These are phyloP conservation scores for Aquatica leii DNA, from an alignment of 2,888 invertebrate genomes.

Conservation along the genomic window DNA sequence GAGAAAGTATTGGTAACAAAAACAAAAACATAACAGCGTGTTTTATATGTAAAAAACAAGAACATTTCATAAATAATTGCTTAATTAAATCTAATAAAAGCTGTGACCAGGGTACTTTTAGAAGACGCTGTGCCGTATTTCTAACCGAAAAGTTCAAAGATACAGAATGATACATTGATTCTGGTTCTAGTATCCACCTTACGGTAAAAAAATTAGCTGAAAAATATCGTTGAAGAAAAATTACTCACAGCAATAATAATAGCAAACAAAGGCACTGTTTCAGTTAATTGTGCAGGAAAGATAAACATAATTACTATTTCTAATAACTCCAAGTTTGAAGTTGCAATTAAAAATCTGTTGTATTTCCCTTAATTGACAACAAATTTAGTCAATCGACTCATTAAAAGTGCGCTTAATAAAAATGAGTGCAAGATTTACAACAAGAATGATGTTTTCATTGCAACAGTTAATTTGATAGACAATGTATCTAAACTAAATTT, in stretches of 20 bases:
- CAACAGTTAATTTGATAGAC: background rate
- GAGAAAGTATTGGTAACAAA: too few relatives aligned
- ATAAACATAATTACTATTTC: slow-evolving; percentile 9
- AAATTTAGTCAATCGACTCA: slow-evolving; percentile 21
- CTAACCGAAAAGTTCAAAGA: too few relatives aligned
- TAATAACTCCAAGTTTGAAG: background rate
- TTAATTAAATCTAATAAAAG: too few relatives aligned
- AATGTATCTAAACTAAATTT: background rate
- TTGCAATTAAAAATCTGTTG: too few relatives aligned
- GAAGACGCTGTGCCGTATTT: slow-evolving; percentile 41
- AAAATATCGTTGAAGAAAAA: too few relatives aligned
- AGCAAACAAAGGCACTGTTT: slow-evolving; percentile 14
- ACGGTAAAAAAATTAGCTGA: slow-evolving; percentile 8
- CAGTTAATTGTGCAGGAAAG: slow-evolving; percentile 12
- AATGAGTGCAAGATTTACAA: slow-evolving; percentile 22
- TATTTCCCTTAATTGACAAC: too few relatives aligned
- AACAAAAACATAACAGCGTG: too few relatives aligned
- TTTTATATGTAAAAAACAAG: too few relatives aligned
- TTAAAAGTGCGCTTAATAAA: slow-evolving; percentile 9
- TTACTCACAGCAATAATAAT: too few relatives aligned
- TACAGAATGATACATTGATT: slow-evolving; percentile 41
- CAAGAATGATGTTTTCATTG: background rate
- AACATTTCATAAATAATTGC: too few relatives aligned
- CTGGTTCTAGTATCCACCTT: slow-evolving; percentile 39
- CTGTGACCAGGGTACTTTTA: background rate